Base-by-base conservation (phyloP, 2,888 invertebrate species). In the Saturnia japonica region DNA sequence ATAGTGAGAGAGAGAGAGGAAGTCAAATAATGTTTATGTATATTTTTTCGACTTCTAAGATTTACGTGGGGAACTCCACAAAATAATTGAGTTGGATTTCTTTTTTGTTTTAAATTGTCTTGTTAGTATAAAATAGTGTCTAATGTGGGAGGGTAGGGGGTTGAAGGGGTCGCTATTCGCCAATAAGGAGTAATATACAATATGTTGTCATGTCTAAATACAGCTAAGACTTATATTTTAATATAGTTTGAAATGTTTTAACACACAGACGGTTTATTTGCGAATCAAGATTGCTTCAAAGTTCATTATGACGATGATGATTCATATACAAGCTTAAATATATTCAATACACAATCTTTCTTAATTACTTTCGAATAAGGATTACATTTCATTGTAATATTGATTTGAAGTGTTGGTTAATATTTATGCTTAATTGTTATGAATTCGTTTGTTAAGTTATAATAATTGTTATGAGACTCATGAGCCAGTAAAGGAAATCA, bases 161-260 rank as follows among this genome's bases (percentile, higher is more conserved):
- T n/a, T 34, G 34, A 4, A 34, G 34, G 6, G 34, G 34, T 34
- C 3, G 34, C 34, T 4, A 34, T 34, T 34, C 34, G 34, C 3
- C 3, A 54, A n/a, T 54, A 54, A 16, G 22, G 22, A 60, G 7
- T 12, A 14, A 34, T 9, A 64, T 2, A 62, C 34, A n/a, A 9
- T n/a, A n/a, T n/a, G n/a, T 34, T 25, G 34, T 7, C 40, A 40
- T 40, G 40, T 64, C 64, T 64, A 64, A 60, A 40, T 40, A 40
- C 16, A 8, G 8, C 0, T 64, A 40, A 40, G 34, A 9, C n/a
- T 64, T 19, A 9, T n/a, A n/a, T 40, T 19, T 40, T 40, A 40
- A 64, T 40, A 64, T n/a, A 78, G 80, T 76, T 79, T 82, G 77
- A 80, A 85, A 84, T 86, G 84, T 86, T 87, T 85, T 85, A 85